Base-by-base conservation (phyloP, 1,140 invertebrate species). In the Lerema accius region DNA sequence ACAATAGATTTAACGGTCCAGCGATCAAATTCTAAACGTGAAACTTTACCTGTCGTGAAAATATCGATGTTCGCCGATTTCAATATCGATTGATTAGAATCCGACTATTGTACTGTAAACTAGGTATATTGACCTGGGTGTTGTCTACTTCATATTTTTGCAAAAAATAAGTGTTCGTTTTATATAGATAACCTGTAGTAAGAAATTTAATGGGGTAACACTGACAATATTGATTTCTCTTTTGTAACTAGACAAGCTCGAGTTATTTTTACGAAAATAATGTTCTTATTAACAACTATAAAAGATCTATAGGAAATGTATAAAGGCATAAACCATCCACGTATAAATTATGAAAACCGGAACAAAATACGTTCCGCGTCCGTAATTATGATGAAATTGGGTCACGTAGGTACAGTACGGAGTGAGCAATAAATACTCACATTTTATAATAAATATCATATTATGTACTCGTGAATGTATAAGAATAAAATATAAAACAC, bases 1-100 rank as follows among this genome's bases (percentile, higher is more conserved):
- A 32, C 37, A 56, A 55, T 55, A 17, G 50, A 26, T 26, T 43
- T 28, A 56, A 56, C 51, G 51, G 39, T 56, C 39, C 42, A 43
- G 3, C 23, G 51, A 40, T 14, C 37, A 55, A 55, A 53, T 23
- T 53, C 11, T 42, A 42, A 56, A 28, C 50, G 14, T 43, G 50
- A 42, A 56, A 28, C 39, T 19, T 43, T 37, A n/a, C n/a, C n/a
- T n/a, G n/a, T 23, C 37, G 15, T 51, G 48, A 51, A 42, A 42
- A 55, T 49, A 37, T 50, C 14, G n/a, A 48, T 10, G 37, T 19
- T 17, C 6, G 14, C 15, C n/a, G 17, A 53, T 53, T 53, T 17
- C 17, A 40, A 39, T 13, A 37, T n/a, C 43, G 17, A 23, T 46
- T 14, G n/a, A 26, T 23, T 46, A 19, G 17, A 10, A 23, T 23